Percentiles rank a stretch among this genome's conserved stretches.
phyloP scores from a whole-genome alignment of 2,888 invertebrate species.

The Acholoe squamosa region DNA sequence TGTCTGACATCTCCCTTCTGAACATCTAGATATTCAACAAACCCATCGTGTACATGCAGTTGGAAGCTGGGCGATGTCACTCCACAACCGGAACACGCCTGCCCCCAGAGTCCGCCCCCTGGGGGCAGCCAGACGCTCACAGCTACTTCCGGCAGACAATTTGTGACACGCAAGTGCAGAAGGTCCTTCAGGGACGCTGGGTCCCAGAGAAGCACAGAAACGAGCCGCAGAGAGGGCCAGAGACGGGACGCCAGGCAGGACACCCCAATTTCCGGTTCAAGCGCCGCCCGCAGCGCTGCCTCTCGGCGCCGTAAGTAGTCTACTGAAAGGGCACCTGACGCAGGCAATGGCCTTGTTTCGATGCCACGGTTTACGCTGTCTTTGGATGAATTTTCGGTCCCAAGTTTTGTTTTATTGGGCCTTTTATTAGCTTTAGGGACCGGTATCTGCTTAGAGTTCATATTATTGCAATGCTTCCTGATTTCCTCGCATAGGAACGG shows the following conservation, averaged over 20 bases:
- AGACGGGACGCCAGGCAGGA: background rate
- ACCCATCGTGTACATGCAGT: background rate
- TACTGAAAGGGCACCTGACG: background rate
- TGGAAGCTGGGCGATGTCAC: background rate
- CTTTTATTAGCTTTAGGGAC: no score
- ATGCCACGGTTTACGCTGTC: no score
- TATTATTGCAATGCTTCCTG: background rate
- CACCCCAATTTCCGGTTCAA: background rate
- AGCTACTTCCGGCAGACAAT: background rate
- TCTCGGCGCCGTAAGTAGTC: background rate
- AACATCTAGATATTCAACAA: background rate
- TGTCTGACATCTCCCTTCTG: background rate
- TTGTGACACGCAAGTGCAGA: background rate
- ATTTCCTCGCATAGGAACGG: background rate
- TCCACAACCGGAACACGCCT: background rate
- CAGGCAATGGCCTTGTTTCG: no score
- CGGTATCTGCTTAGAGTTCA: background rate
- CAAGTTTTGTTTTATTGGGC: no score
- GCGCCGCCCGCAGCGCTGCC: constrained; percentile 21
- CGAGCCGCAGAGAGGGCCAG: background rate
- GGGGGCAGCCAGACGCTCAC: background rate
- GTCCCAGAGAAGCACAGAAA: constrained; percentile 26
- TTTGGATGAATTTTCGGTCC: no score
- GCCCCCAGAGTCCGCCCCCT: background rate
- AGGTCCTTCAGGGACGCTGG: background rate